Base-by-base conservation (phyloP, 35 echinoderm and acorn worm species). In the Hemicentrotus pulcherrimus region DNA sequence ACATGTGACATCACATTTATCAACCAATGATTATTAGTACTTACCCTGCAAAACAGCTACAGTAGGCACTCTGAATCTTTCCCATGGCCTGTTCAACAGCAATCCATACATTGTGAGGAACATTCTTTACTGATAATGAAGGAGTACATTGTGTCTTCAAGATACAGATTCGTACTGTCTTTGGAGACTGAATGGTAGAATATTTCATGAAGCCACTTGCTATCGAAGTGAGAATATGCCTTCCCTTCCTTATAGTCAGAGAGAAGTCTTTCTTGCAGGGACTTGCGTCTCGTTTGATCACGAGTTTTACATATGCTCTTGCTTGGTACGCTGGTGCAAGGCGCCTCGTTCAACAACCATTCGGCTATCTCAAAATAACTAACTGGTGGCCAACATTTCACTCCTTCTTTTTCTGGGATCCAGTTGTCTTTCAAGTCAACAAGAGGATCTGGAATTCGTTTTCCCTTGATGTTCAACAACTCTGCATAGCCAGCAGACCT, bases 211-310 rank as follows among this genome's bases (percentile, higher is more conserved):
- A 96, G 86, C 86, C 94, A 96, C 11, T 91, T 91, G 59, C 96
- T 96, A 9, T 94, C 31, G 88, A 60, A 96, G 50, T 96, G 88
- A 35, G 78, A 95, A 60, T 55, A 96, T 18, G 96, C 94, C 70
- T 96, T 95, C 4, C 94, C 94, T 88, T 96, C 96, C 31, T 96
- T 95, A 24, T 96, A 95, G 59, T 96, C 96, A 11, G 94, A 95
- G 32, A 96, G 92, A 52, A 94, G 88, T 92, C 96, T 95, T 52
- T 96, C 94, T 59, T 91, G 88, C 31, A 92, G 87, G 9, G 94
- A 60, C 52, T 35, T 95, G 4, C 87, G 94, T 59, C 88, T 88
- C 6, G 47, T 31, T 50, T 50, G 8, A 31, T 12, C 94, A 19
- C 41, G 9, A 2, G 0, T 46, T 19, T 95, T 86, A 11, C 94